Conservation (phyloP, 1,140 invertebrate species). For the Asbolus verrucosus region DNA sequence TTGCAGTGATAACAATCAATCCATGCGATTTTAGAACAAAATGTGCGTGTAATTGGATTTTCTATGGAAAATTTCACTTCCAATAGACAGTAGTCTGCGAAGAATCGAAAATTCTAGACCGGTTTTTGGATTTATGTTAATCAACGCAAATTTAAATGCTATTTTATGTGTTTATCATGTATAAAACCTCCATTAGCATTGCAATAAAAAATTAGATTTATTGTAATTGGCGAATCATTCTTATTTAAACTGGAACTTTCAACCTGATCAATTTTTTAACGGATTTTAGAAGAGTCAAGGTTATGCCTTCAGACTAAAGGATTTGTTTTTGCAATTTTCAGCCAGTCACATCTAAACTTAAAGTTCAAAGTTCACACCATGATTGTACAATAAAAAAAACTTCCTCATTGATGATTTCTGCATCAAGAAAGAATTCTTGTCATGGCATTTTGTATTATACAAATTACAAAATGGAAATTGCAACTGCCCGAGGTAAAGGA, state of each 20-base stretch:
- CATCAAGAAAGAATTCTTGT: constrained; percentile 13
- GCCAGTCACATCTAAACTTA: constrained; percentile 14
- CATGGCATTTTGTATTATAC: constrained; percentile 1
- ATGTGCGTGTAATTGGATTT: too few species aligned
- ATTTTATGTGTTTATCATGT: constrained; percentile 14
- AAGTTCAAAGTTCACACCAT: constrained; percentile 26
- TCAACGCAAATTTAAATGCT: constrained; percentile 21
- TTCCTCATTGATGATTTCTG: constrained; percentile 31
- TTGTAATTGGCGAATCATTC: constrained; percentile 18
- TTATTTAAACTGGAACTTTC: constrained; percentile 30
- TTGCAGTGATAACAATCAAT: background rate
- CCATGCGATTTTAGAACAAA: background rate
- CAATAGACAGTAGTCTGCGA: background rate
- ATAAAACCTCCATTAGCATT: background rate
- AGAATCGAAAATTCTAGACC: constrained; percentile 16
- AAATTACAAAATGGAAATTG: constrained; percentile 15
- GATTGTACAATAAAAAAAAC: too few species aligned
- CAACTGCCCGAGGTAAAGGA: constrained; percentile 1
- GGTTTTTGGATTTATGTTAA: too few species aligned
- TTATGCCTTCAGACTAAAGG: constrained; percentile 19
- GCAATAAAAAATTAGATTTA: constrained; percentile 25
- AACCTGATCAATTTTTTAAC: too few species aligned
- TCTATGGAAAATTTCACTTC: constrained; percentile 2
- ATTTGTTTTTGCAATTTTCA: constrained; percentile 2
- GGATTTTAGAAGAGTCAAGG: constrained; percentile 30